These are phyloP conservation scores for Psilopogon haemacephalus DNA, from an alignment of 2,113 vertebrate species.

Conservation along the genomic window DNA sequence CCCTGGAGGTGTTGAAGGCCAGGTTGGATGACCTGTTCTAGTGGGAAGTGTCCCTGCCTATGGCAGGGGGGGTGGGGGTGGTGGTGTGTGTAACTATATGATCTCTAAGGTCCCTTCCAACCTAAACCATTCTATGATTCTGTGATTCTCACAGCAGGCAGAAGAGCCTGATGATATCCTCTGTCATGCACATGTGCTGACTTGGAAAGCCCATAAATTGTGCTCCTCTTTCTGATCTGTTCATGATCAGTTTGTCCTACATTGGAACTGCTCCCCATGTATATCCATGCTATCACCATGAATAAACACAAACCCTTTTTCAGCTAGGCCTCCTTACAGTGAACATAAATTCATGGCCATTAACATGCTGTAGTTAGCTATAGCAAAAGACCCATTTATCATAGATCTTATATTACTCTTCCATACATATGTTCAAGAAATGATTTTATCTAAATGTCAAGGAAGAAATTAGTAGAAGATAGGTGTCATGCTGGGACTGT, in stretches of 20 bases:
- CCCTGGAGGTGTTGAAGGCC: too few relatives aligned
- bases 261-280: not conserved
- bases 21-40: too few relatives aligned
- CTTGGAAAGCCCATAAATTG: not conserved
- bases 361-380: not conserved
- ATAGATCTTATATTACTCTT: not conserved
- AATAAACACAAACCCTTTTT: not conserved
- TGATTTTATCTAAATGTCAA: not conserved
- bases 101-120: too few relatives aligned
- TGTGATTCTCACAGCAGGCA: not conserved
- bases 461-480: not conserved
- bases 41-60: too few relatives aligned
- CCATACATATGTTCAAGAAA: not conserved
- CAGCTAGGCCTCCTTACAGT: not conserved
- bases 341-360: not conserved
- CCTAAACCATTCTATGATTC: too few relatives aligned
- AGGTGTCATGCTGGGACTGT: not conserved
- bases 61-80: too few relatives aligned
- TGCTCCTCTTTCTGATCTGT: not conserved
- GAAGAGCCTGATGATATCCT: not conserved
- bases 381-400: not conserved
- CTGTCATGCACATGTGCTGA: rapidly evolving
- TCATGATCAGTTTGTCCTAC: not conserved
- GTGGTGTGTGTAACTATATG: too few relatives aligned
- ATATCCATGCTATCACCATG: not conserved